A percentile compares a stretch with the other conserved stretches of the same genome.
These are phyloP conservation scores for Phyllotreta striolata DNA, from an alignment of 2,888 invertebrate genomes.

Conservation along the genomic window DNA sequence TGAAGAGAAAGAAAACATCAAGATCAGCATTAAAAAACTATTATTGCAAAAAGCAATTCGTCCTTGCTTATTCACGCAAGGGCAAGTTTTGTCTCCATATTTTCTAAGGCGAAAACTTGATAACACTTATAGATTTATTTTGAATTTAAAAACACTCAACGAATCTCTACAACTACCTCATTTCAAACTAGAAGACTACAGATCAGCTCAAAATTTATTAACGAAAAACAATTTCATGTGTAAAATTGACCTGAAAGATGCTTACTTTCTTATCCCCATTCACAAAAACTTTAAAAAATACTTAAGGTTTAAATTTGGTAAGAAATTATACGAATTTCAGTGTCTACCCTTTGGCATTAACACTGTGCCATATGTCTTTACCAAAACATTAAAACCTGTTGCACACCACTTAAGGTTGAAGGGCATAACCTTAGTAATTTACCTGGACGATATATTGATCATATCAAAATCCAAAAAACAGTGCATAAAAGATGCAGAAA, in stretches of 20 bases:
- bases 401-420: slow-evolving; percentile 25
- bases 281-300: slow-evolving; percentile 1
- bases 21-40: too few species aligned
- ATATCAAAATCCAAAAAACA: background rate
- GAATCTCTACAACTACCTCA: slow-evolving; percentile 7
- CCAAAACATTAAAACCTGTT: slow-evolving; percentile 44
- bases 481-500: too few species aligned
- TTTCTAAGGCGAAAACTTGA: too few species aligned
- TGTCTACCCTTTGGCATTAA: slow-evolving; percentile 20
- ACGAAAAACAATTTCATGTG: slow-evolving; percentile 6
- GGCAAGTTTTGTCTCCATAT: too few species aligned
- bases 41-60: too few species aligned
- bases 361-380: slow-evolving; percentile 33
- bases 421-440: slow-evolving; percentile 32
- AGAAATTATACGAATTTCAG: slow-evolving; percentile 17
- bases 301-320: slow-evolving; percentile 13
- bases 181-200: slow-evolving; percentile 22
- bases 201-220: slow-evolving; percentile 16
- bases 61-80: too few species aligned
- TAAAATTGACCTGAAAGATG: slow-evolving; percentile 22
- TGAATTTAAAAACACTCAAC: slow-evolving; percentile 18
- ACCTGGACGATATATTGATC: slow-evolving; percentile 38
- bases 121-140: slow-evolving; percentile 23
- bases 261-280: slow-evolving; percentile 3
- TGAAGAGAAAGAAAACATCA: too few species aligned